These are phyloP conservation scores for Pangasius larnaudii DNA, from an alignment of 2,797 vertebrate species.

Conservation along the genomic window DNA sequence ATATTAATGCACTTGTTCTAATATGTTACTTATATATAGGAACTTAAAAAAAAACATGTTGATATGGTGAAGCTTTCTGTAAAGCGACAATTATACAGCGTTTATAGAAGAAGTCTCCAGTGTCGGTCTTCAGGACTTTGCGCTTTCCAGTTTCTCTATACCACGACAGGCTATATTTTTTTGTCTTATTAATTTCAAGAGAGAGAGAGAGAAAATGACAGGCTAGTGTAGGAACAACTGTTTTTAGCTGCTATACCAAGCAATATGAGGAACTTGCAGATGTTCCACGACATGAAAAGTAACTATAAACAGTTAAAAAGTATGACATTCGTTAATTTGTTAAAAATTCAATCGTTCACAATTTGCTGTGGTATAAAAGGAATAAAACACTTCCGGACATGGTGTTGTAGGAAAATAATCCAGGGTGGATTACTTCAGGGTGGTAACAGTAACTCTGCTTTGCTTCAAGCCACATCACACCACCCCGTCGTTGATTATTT, in stretches of 20 bases:
- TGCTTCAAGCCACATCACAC: neutral
- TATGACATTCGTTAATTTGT: no score
- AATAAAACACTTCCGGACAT: no score
- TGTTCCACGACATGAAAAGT: neutral
- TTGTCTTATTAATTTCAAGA: neutral
- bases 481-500: neutral
- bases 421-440: neutral
- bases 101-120: neutral
- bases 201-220: neutral
- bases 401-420: neutral
- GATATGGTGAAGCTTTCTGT: neutral
- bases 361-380: no score
- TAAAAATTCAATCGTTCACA: no score
- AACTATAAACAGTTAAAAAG: no score
- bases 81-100: neutral
- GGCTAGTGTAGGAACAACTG: neutral
- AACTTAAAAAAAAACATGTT: neutral
- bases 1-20: no score
- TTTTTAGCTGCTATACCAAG: neutral
- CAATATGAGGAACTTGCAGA: neutral
- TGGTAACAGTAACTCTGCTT: neutral
- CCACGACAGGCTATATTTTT: neutral
- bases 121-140: neutral
- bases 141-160: neutral
- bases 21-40: no score